Percentiles rank a stretch among this genome's conserved stretches.
phyloP scores from a whole-genome alignment of 2,888 invertebrate genomes.

The Metellina segmentata region DNA sequence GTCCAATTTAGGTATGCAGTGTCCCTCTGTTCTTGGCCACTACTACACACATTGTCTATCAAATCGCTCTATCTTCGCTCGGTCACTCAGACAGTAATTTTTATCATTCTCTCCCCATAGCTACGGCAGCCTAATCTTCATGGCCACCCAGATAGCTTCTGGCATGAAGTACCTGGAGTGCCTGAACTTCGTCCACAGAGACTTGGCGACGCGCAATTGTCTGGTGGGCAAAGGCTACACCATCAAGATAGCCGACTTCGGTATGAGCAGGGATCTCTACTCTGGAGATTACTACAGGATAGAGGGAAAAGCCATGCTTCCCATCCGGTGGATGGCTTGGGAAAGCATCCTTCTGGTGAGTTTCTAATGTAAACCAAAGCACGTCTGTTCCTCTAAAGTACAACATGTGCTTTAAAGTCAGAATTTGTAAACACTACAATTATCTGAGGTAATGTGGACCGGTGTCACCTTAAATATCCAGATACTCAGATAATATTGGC shows the following conservation, averaged over 20 bases:
- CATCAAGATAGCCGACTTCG: conserved; percentile 92
- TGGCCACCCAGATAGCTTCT: conserved; percentile 91
- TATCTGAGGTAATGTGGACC: too few species aligned
- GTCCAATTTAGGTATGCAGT: too few species aligned
- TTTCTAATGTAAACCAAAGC: conserved; percentile 67
- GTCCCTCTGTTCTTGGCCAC: too few species aligned
- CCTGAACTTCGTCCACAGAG: conserved; percentile 93
- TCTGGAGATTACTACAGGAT: conserved; percentile 91
- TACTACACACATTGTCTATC: too few species aligned
- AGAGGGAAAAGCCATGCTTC: conserved; percentile 89
- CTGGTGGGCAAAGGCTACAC: conserved; percentile 89
- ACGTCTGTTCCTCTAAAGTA: too few species aligned
- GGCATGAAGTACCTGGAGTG: conserved; percentile 95
- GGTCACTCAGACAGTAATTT: too few species aligned
- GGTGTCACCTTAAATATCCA: too few species aligned
- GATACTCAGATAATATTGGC: too few species aligned
- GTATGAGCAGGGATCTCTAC: conserved; percentile 90
- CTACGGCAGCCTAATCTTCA: conserved; percentile 90
- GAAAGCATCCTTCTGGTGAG: conserved; percentile 89
- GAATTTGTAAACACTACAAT: too few species aligned
- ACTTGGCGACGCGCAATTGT: conserved; percentile 92
- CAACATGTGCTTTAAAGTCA: too few species aligned
- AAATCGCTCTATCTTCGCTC: too few species aligned
- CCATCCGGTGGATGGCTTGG: conserved; percentile 95
- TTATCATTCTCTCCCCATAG: conserved; percentile 83